Percentiles rank a stretch among this genome's conserved stretches.
phyloP scores from a whole-genome alignment of 1,140 invertebrate species.

The Zophobas morio region DNA sequence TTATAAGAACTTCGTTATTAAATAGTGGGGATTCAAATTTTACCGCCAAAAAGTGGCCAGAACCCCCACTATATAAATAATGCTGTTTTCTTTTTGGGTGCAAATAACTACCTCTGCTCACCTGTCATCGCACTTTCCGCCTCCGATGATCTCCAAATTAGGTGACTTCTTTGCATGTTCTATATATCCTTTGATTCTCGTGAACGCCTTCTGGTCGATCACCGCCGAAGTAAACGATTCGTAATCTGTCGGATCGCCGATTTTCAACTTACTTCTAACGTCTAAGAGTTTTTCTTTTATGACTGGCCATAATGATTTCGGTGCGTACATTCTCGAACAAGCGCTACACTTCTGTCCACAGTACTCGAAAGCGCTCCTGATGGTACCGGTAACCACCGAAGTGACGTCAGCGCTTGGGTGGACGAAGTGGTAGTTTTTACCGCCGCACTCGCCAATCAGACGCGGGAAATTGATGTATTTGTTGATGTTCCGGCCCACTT shows the following conservation, averaged over 20 bases:
- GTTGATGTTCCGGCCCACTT: constrained; percentile 91
- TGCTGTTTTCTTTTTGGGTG: too few species aligned
- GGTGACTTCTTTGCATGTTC: constrained; percentile 88
- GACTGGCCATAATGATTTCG: constrained; percentile 90
- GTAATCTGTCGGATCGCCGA: constrained; percentile 90
- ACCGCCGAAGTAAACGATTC: constrained; percentile 93
- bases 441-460: constrained; percentile 96
- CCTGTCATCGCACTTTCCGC: constrained; percentile 91
- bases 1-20: too few species aligned
- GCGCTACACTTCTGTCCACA: constrained; percentile 99
- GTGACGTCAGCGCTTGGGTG: constrained; percentile 92
- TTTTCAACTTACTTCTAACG: constrained; percentile 80
- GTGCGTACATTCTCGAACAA: constrained; percentile 96
- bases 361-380: constrained; percentile 94
- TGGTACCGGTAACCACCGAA: constrained; percentile 87
- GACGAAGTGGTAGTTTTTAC: constrained; percentile 99
- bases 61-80: too few species aligned
- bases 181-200: constrained; percentile 91
- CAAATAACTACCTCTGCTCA: constrained; percentile 57
- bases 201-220: constrained; percentile 95
- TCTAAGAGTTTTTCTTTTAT: constrained; percentile 82
- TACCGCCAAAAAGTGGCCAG: too few species aligned
- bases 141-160: constrained; percentile 88
- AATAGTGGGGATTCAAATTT: too few species aligned
- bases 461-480: constrained; percentile 93